These are phyloP conservation scores for Rhinatrema bivittatum DNA, from an alignment of 2,797 vertebrate species.

Conservation along the genomic window DNA sequence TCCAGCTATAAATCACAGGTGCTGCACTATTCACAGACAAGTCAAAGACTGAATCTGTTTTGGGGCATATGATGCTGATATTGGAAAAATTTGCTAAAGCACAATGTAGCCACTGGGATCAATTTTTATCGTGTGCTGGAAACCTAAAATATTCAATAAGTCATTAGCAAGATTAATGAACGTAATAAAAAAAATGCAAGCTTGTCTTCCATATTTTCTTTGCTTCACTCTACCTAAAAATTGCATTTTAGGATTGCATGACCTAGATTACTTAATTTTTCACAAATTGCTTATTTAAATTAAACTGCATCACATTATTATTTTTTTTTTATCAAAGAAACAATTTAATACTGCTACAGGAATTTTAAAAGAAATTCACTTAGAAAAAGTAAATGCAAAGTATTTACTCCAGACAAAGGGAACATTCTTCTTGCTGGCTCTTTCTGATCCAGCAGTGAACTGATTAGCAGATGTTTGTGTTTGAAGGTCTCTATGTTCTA, in stretches of 20 bases:
- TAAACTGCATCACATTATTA: constrained; percentile 23
- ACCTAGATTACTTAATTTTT: constrained; percentile 31
- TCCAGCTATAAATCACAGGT: constrained; percentile 7
- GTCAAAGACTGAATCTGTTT: constrained; percentile 9
- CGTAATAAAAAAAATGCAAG: constrained; percentile 36
- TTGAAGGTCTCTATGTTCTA: too few relatives aligned
- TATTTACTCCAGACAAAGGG: too few relatives aligned
- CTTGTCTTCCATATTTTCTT: constrained; percentile 23
- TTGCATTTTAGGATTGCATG: constrained; percentile 34
- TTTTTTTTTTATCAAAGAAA: neutral
- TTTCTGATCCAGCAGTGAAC: too few relatives aligned
- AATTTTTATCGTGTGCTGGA: constrained; percentile 15
- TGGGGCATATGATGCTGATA: neutral
- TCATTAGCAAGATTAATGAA: constrained; percentile 40
- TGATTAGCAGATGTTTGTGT: too few relatives aligned
- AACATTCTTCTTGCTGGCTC: too few relatives aligned
- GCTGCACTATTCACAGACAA: neutral
- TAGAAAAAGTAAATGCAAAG: too few relatives aligned
- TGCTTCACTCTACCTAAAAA: constrained; percentile 28
- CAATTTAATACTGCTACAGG: neutral
- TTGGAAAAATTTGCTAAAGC: constrained; percentile 16
- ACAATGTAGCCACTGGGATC: constrained; percentile 16
- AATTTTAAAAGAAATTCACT: too few relatives aligned
- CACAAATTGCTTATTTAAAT: constrained; percentile 20
- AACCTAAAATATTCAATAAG: constrained; percentile 27